phyloP scores from a whole-genome alignment of 2,888 invertebrate genomes.

The Didymodactylos carnosus region DNA sequence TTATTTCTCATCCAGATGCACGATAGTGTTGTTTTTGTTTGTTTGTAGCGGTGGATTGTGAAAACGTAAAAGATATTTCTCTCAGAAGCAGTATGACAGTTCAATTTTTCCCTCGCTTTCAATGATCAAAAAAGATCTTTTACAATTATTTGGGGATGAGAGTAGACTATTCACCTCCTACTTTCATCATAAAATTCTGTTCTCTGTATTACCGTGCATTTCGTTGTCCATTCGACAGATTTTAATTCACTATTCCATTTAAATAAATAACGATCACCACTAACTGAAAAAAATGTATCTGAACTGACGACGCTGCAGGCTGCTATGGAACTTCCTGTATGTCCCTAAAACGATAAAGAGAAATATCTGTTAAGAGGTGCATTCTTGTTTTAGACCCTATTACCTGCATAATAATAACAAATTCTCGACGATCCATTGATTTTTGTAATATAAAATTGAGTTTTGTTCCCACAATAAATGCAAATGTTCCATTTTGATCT shows the following conservation, averaged over 20 bases:
- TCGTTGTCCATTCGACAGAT: not conserved
- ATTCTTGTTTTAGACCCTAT: not conserved
- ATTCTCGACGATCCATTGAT: not conserved
- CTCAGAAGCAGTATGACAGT: too few species aligned
- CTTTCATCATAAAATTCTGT: too few species aligned
- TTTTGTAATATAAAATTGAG: not conserved
- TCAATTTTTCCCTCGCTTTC: too few species aligned
- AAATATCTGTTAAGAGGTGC: too few species aligned
- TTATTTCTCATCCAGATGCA: too few species aligned
- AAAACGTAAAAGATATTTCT: too few species aligned
- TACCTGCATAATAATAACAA: not conserved
- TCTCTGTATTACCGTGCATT: not conserved
- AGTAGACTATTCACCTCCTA: not conserved
- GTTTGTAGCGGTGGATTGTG: too few species aligned
- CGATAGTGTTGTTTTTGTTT: too few species aligned
- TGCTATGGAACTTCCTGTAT: not conserved
- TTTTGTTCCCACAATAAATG: not conserved
- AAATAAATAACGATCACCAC: not conserved
- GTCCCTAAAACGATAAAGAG: too few species aligned
- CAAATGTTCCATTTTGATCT: not conserved
- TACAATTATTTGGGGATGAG: not conserved
- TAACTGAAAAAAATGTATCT: not conserved
- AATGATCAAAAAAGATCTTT: not conserved
- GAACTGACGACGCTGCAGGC: not conserved
- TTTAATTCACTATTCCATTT: not conserved